Base-by-base conservation (phyloP, 2,888 invertebrate species). In the Chironomus tentans region DNA sequence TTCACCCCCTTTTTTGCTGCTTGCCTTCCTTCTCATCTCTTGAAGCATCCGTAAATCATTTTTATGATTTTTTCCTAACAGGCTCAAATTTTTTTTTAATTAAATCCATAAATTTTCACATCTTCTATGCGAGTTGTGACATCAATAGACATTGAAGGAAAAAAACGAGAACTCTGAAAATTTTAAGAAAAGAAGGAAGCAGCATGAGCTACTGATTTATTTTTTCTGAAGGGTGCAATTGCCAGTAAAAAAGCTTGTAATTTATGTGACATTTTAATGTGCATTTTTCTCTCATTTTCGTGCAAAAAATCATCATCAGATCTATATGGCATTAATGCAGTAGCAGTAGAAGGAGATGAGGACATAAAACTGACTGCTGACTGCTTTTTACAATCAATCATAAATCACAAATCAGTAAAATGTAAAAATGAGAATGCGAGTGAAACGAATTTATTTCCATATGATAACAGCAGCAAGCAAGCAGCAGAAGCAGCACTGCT, bases 241-340 rank as follows among this genome's bases (percentile, higher is more conserved):
- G 72, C 21, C 50, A 70, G 22, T 48, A 38, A 70, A 68, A 21
- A 72, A 62, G 38, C 72, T 38, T 13, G 62, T 72, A 62, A 72
- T 72, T 72, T 72, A 72, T 72, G 72, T 72, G 72, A 72, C 72
- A 61, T 72, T 72, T 72, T 72, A 72, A 72, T 72, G 65, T 65
- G 72, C 61, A 72, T 72, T 72, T 65, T 72, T 61, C 72, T 56
- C 56, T n/a, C 56, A 56, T 18, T 38, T 38, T 38, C 38, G 48
- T 72, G 72, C 72, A 72, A 61, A 72, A 72, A 24, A 38, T 72
- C 61, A 21, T 50, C 38, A 38, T 38, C 38, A 38, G 38, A 38
- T 38, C 38, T 38, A 38, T 48, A 70, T 24, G 46, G 12, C n/a
- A 21, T 48, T 22, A 15, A n/a, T 12, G 13, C 24, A 68, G 38